Percentiles rank a stretch among this genome's conserved stretches.
These are phyloP conservation scores for Drosophila cognata DNA, from an alignment of 2,888 invertebrate species.

Conservation along the genomic window DNA sequence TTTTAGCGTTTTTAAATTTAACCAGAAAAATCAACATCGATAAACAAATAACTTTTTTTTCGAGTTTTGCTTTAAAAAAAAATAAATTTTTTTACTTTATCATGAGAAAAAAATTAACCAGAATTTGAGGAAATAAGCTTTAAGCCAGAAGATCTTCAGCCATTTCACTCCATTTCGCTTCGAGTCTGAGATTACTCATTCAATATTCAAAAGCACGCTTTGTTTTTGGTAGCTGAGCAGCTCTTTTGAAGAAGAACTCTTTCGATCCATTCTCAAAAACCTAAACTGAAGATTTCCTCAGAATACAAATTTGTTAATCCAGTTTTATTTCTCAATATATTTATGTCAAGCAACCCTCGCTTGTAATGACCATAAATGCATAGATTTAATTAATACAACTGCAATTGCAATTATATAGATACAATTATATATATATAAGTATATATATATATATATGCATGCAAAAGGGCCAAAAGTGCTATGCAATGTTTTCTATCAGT, in stretches of 20 bases:
- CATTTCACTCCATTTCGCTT: too few species aligned
- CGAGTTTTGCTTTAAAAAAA: background rate
- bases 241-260: background rate
- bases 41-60: background rate
- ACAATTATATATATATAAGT: conserved; percentile 4
- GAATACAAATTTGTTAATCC: background rate
- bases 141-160: background rate
- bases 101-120: background rate
- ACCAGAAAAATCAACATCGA: background rate
- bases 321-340: background rate
- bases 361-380: conserved; percentile 21
- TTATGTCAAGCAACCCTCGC: conserved; percentile 24
- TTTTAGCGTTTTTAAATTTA: background rate
- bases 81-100: background rate
- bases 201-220: background rate
- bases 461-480: conserved; percentile 36
- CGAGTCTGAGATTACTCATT: too few species aligned
- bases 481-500: conserved; percentile 33
- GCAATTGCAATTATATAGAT: conserved; percentile 27
- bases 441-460: background rate
- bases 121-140: background rate
- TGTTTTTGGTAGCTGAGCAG: background rate
- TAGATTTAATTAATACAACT: conserved; percentile 30
- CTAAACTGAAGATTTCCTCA: background rate
- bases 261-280: background rate